Evolutionary conservation across 1,140 invertebrate species (phyloP).

Genomic region (Drosophila arawakana): DNA sequence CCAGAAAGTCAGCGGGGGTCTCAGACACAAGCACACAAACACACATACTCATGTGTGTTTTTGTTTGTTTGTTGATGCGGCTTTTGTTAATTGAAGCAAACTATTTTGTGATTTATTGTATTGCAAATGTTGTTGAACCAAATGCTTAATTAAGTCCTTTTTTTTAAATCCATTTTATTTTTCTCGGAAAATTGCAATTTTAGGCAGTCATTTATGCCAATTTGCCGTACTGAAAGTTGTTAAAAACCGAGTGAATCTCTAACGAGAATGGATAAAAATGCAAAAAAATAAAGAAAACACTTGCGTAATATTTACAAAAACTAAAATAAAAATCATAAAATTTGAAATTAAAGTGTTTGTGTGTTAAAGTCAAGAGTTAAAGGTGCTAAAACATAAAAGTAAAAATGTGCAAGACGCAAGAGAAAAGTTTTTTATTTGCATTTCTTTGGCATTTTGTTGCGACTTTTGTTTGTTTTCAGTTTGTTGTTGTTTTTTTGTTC

Average conservation of each 20-base stretch:
- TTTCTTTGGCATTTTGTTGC: slow-evolving; percentile 71
- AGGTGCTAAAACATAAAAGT: slow-evolving; percentile 34
- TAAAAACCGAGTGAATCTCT: slow-evolving; percentile 20
- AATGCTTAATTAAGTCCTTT: slow-evolving; percentile 70
- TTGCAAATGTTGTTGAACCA: slow-evolving; percentile 53
- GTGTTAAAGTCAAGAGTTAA: slow-evolving; percentile 22
- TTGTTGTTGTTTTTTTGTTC: slow-evolving; percentile 16
- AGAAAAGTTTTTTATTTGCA: slow-evolving; percentile 80
- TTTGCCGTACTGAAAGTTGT: slow-evolving; percentile 21
- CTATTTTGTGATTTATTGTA: slow-evolving; percentile 68
- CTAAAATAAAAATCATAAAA: slow-evolving; percentile 41
- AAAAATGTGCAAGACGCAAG: slow-evolving; percentile 37
- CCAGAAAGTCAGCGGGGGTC: neutral
- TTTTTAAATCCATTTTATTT: slow-evolving; percentile 15
- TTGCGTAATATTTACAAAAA: slow-evolving; percentile 47
- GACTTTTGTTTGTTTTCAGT: slow-evolving; percentile 39
- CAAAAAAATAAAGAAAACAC: neutral
- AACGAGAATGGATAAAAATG: no score
- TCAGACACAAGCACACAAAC: neutral
- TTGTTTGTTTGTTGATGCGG: slow-evolving; percentile 24
- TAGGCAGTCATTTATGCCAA: slow-evolving; percentile 7
- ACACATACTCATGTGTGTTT: slow-evolving; percentile 6
- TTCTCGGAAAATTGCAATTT: slow-evolving; percentile 12
- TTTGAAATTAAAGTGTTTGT: neutral
- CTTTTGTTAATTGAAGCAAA: slow-evolving; percentile 69